A percentile compares a stretch with the other conserved stretches of the same genome.
Evolutionary conservation across 2,888 invertebrate species (phyloP).

Genomic region (Acrobasis repandana): DNA sequence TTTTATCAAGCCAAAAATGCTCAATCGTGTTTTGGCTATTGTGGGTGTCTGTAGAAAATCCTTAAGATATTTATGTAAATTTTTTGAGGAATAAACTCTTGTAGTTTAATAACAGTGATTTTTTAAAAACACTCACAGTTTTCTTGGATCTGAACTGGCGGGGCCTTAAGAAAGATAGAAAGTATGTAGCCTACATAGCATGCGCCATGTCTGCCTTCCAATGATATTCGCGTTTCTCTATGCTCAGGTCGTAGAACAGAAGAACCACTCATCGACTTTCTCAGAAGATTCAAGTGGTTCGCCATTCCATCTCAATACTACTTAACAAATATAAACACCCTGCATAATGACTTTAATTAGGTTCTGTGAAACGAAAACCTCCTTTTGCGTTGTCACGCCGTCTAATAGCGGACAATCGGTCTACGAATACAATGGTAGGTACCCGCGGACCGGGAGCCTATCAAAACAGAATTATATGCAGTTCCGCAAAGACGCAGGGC

Average conservation of each 20-base stretch:
- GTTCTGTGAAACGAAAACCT: neutral
- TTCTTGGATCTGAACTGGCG: too few species aligned
- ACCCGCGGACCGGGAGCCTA: conserved; percentile 3
- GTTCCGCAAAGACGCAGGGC: neutral
- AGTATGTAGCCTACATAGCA: too few species aligned
- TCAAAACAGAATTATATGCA: conserved; percentile 4
- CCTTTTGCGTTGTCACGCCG: neutral
- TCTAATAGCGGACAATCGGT: neutral
- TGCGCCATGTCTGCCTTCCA: too few species aligned
- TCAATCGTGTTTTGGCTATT: too few species aligned
- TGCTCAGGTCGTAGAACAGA: neutral
- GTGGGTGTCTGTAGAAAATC: too few species aligned
- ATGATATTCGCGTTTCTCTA: neutral
- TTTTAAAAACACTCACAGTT: too few species aligned
- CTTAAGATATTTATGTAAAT: too few species aligned
- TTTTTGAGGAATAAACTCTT: too few species aligned
- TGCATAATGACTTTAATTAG: conserved; percentile 1
- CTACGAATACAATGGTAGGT: neutral
- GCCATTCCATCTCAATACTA: neutral
- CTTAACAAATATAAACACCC: neutral
- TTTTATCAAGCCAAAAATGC: too few species aligned
- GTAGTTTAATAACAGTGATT: too few species aligned
- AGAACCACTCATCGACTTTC: neutral
- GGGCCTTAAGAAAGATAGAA: too few species aligned
- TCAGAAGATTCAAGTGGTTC: neutral